These are phyloP conservation scores for Thecophora atra DNA, from an alignment of 2,888 invertebrate species.

Conservation along the genomic window DNA sequence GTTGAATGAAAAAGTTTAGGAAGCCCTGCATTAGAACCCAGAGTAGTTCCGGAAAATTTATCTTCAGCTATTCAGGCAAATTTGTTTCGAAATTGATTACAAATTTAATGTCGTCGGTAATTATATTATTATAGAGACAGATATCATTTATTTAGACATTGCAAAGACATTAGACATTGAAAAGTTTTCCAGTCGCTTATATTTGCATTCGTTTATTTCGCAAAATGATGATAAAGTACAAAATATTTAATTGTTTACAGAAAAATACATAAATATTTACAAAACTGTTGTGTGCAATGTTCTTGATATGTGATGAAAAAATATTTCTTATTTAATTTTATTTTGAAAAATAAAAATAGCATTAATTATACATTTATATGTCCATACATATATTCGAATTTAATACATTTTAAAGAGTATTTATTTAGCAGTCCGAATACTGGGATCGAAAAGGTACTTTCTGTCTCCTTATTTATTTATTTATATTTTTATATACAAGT, in stretches of 20 bases:
- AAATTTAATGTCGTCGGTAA: too few relatives aligned
- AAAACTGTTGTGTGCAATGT: conserved; percentile 10
- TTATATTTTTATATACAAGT: conserved; percentile 8
- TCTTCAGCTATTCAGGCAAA: too few relatives aligned
- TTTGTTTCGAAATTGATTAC: too few relatives aligned
- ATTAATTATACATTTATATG: not conserved
- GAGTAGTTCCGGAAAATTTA: too few relatives aligned
- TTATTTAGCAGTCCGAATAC: not conserved
- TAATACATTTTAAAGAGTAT: not conserved
- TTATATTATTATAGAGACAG: too few relatives aligned
- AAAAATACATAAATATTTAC: conserved; percentile 36
- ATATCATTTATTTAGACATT: too few relatives aligned
- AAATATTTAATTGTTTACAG: not conserved
- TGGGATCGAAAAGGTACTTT: not conserved
- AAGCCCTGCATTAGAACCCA: too few relatives aligned
- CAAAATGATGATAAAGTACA: conserved; percentile 24
- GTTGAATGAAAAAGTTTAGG: too few relatives aligned
- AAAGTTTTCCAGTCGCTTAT: not conserved
- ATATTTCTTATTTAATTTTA: conserved; percentile 3
- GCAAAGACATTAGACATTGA: too few relatives aligned
- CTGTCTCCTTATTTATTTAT: not conserved
- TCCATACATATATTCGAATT: not conserved
- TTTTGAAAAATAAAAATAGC: not conserved
- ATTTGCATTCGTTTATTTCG: conserved; percentile 11
- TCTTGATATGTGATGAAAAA: not conserved